A percentile compares a stretch with the other conserved stretches of the same genome.
These are phyloP conservation scores for Paedocypris sp. DNA, from an alignment of 2,113 vertebrate species.

Conservation along the genomic window DNA sequence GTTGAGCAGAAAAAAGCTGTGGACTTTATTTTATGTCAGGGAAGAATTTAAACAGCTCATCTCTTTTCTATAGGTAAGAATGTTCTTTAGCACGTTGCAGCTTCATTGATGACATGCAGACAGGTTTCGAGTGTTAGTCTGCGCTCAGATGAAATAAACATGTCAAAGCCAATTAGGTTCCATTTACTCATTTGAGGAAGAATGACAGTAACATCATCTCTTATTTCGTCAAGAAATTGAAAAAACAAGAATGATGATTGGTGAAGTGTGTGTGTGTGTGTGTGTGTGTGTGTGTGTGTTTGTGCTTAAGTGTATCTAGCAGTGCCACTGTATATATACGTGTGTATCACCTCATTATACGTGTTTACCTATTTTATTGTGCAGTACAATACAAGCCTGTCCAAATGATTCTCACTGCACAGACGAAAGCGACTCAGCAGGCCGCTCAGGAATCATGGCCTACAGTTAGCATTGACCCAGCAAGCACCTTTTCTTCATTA, in stretches of 20 bases:
- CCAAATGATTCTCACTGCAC: not conserved
- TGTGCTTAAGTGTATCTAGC: not conserved
- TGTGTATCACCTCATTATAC: too few relatives aligned
- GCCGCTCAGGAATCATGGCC: not conserved
- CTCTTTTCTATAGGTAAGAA: not conserved
- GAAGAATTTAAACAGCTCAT: too few relatives aligned
- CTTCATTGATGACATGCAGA: not conserved
- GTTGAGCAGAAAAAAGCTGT: too few relatives aligned
- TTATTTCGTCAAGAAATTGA: not conserved
- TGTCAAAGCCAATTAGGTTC: not conserved
- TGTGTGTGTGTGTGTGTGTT: not conserved
- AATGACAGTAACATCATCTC: not conserved
- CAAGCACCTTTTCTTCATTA: slow-evolving; percentile 4
- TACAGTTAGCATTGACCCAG: slow-evolving; percentile 17
- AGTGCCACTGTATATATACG: too few relatives aligned
- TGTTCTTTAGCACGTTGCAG: not conserved
- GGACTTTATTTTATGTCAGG: too few relatives aligned
- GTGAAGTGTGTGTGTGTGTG: slow-evolving; percentile 1
- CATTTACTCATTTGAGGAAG: not conserved
- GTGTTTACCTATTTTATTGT: too few relatives aligned
- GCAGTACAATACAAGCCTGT: too few relatives aligned
- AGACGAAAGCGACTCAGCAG: not conserved
- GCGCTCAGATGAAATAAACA: not conserved
- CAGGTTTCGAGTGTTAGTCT: not conserved
- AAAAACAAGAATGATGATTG: not conserved